These are phyloP conservation scores for Cheilosia grossa DNA, from an alignment of 2,888 invertebrate species.

Conservation along the genomic window DNA sequence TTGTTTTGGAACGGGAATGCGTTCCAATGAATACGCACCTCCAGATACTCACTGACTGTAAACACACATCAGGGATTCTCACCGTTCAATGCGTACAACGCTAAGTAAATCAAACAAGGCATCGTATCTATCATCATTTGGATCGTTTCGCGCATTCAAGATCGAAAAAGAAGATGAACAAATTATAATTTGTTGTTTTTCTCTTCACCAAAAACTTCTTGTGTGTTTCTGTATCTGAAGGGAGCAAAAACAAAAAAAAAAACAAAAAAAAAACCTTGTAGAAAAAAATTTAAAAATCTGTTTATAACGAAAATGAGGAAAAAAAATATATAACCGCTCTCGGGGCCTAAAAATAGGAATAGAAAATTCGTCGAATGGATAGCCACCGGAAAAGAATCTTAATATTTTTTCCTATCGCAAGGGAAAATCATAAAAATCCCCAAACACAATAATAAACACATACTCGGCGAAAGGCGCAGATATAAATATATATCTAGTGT, in stretches of 20 bases:
- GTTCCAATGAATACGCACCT: constrained; percentile 60
- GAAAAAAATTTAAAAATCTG: constrained; percentile 6
- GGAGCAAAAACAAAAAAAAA: background rate
- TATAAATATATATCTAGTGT: constrained; percentile 32
- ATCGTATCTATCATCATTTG: constrained; percentile 66
- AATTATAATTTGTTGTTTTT: constrained; percentile 42
- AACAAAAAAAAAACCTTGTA: constrained; percentile 20
- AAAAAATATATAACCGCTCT: background rate
- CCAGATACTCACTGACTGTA: constrained; percentile 73
- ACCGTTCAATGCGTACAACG: constrained; percentile 47
- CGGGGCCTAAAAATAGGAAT: constrained; percentile 49
- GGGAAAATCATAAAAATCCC: constrained; percentile 63
- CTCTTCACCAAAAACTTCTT: constrained; percentile 2
- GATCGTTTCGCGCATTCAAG: constrained; percentile 62
- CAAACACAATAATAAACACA: constrained; percentile 64
- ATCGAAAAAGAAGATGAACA: constrained; percentile 60
- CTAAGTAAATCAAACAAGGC: constrained; percentile 71
- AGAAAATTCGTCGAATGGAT: constrained; percentile 27
- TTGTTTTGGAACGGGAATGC: constrained; percentile 52
- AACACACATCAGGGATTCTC: constrained; percentile 76
- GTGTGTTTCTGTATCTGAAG: constrained; percentile 33
- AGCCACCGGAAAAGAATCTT: constrained; percentile 49
- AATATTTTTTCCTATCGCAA: constrained; percentile 55
- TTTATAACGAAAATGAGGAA: constrained; percentile 19
- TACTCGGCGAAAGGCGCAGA: constrained; percentile 33